Evolutionary conservation across 2,113 vertebrate genomes (phyloP).

Genomic region (Cheilinus undulatus): DNA sequence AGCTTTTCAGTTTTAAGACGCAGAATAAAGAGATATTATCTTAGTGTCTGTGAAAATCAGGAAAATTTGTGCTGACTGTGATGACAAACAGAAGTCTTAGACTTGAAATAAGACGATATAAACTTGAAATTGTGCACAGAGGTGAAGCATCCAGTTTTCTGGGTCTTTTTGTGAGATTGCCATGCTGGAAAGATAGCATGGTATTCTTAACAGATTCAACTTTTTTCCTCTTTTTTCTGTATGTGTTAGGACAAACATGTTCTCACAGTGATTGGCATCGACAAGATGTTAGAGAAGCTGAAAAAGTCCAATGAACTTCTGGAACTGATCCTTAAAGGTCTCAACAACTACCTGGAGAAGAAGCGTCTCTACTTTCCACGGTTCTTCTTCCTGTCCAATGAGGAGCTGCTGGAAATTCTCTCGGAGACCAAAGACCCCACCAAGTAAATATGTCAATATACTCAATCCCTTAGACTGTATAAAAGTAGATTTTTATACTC

Average conservation of each 20-base stretch:
- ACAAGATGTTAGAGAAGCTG: slow-evolving; percentile 89
- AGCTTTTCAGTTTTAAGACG: background rate
- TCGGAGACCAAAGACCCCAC: slow-evolving; percentile 95
- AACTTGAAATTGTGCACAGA: background rate
- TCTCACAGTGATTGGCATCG: slow-evolving; percentile 84
- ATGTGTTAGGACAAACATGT: slow-evolving; percentile 87
- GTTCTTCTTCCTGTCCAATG: slow-evolving; percentile 95
- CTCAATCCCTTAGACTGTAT: background rate
- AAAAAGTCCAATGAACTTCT: slow-evolving; percentile 88
- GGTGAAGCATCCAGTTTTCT: background rate
- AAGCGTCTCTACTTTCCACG: slow-evolving; percentile 92
- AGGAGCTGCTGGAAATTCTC: slow-evolving; percentile 93
- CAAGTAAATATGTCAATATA: slow-evolving; percentile 78
- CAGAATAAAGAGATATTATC: background rate
- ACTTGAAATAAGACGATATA: background rate
- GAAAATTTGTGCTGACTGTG: background rate
- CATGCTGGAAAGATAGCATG: background rate
- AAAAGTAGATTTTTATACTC: too few species aligned
- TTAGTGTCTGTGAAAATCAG: background rate
- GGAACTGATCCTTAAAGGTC: slow-evolving; percentile 91
- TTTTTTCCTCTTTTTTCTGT: slow-evolving; percentile 1
- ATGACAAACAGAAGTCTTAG: background rate
- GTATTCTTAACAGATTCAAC: background rate
- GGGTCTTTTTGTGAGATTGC: background rate
- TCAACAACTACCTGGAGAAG: slow-evolving; percentile 94